A percentile compares a stretch with the other conserved stretches of the same genome.
phyloP scores from a whole-genome alignment of 2,797 vertebrate species.

The Jordanella pulchra region DNA sequence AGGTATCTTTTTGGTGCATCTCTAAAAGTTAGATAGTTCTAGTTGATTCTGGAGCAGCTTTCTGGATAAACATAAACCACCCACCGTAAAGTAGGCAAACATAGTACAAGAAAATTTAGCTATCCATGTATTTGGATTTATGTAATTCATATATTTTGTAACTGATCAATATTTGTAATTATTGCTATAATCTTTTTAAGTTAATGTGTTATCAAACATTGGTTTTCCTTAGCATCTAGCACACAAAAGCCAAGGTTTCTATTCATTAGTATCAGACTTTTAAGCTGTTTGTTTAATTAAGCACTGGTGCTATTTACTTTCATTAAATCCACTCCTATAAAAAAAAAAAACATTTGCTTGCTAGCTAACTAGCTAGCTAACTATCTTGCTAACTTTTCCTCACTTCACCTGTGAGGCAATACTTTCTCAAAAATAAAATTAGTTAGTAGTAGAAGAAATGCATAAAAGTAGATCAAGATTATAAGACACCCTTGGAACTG shows the following conservation, averaged over 20 bases:
- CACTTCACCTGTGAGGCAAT: not conserved
- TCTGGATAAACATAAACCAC: not conserved
- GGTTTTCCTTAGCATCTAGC: not conserved
- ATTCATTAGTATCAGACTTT: not conserved
- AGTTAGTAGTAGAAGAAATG: not conserved
- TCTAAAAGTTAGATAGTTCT: not conserved
- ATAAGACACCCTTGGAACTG: not conserved
- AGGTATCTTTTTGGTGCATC: too few species aligned
- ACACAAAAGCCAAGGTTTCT: not conserved
- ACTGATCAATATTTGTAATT: not conserved
- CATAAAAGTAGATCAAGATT: not conserved
- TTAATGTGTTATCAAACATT: not conserved
- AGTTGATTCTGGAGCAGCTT: not conserved
- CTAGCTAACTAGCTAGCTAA: not conserved
- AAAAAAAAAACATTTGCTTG: not conserved
- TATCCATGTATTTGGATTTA: not conserved
- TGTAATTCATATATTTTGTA: not conserved
- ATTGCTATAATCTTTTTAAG: not conserved
- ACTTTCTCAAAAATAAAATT: not conserved
- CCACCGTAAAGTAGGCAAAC: not conserved
- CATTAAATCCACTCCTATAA: not conserved
- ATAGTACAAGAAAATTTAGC: not conserved
- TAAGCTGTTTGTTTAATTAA: not conserved
- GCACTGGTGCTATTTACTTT: not conserved
- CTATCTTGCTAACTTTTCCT: not conserved